A percentile compares a stretch with the other conserved stretches of the same genome.
Evolutionary conservation across 2,797 vertebrate genomes (phyloP).

Genomic region (Poecilia wingei): DNA sequence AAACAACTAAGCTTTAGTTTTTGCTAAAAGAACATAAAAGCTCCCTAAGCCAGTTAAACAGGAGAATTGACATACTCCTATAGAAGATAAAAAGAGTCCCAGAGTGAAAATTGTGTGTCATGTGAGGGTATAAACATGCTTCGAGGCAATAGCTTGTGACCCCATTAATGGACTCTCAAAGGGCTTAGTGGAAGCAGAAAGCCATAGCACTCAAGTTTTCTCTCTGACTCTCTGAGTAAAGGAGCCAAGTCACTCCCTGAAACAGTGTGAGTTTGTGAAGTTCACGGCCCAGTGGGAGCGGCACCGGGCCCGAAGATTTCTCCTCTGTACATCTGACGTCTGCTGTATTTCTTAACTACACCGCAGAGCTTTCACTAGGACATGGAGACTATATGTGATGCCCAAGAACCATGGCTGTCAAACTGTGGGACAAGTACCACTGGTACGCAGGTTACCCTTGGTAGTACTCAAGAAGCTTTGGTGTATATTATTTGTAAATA

Average conservation of each 20-base stretch:
- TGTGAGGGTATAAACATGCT: slow-evolving; percentile 42
- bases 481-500: not conserved
- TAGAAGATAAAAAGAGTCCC: slow-evolving; percentile 53
- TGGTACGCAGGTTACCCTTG: not conserved
- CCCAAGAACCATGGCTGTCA: slow-evolving; percentile 31
- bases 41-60: slow-evolving; percentile 10
- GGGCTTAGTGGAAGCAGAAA: slow-evolving; percentile 52
- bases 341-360: slow-evolving; percentile 59
- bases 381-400: slow-evolving; percentile 48
- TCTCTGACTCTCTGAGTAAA: slow-evolving; percentile 53
- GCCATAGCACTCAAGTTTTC: slow-evolving; percentile 64
- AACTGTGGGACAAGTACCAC: not conserved
- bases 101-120: slow-evolving; percentile 33
- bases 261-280: slow-evolving; percentile 70
- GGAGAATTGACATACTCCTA: slow-evolving; percentile 31
- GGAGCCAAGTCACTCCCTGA: slow-evolving; percentile 57
- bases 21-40: slow-evolving; percentile 22
- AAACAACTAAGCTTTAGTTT: slow-evolving; percentile 11
- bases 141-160: slow-evolving; percentile 60
- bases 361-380: slow-evolving; percentile 50
- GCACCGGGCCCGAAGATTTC: slow-evolving; percentile 51
- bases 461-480: not conserved
- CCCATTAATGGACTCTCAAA: slow-evolving; percentile 64
- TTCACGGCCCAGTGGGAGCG: slow-evolving; percentile 43
- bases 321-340: slow-evolving; percentile 60